These are phyloP conservation scores for Turnix velox DNA, from an alignment of 2,113 vertebrate species.

Conservation along the genomic window DNA sequence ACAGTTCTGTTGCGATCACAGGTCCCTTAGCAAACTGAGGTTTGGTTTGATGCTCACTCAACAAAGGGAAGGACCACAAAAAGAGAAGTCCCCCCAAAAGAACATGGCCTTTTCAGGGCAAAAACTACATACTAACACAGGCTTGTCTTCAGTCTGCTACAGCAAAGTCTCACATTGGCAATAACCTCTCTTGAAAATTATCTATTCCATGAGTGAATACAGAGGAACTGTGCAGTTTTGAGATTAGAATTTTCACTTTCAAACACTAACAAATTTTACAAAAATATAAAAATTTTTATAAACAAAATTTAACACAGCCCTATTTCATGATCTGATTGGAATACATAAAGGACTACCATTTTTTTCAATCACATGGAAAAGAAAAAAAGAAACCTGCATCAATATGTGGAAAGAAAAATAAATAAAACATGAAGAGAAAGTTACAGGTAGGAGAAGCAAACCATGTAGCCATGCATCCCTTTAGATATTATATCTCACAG, in stretches of 20 bases:
- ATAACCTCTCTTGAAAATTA: neutral
- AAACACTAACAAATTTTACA: neutral
- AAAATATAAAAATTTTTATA: neutral
- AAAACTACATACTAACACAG: neutral
- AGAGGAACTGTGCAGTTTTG: neutral
- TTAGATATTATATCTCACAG: neutral
- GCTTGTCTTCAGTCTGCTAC: neutral
- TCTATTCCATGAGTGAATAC: neutral
- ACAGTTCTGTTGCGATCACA: neutral
- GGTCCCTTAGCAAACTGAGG: neutral
- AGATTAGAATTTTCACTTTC: neutral
- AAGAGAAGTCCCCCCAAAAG: neutral
- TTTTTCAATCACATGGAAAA: neutral
- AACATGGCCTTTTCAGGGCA: neutral
- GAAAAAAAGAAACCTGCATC: accelerated
- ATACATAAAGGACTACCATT: neutral
- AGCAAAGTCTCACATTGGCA: neutral
- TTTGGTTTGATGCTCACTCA: neutral
- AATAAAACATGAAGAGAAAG: neutral
- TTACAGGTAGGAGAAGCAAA: neutral
- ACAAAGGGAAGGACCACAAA: neutral
- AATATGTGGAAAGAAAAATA: neutral
- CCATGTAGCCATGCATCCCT: neutral
- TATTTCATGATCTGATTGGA: neutral
- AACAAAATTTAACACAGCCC: neutral